phyloP scores from a whole-genome alignment of 2,797 vertebrate species.

The Limnodromus scolopaceus region DNA sequence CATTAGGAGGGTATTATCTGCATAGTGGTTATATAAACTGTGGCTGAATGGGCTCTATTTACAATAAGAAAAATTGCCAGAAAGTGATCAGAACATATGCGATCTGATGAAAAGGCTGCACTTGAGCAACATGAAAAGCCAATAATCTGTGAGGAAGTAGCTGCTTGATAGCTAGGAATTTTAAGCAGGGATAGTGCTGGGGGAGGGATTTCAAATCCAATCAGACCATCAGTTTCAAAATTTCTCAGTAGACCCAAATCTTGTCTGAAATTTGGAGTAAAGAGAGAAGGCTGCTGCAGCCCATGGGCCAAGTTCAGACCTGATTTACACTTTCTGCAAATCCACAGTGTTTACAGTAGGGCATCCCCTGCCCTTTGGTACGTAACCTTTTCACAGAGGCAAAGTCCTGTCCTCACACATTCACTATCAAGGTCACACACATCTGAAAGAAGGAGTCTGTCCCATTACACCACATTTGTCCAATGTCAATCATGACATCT shows the following conservation, averaged over 20 bases:
- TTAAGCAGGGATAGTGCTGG: slow-evolving; percentile 28
- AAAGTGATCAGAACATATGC: slow-evolving; percentile 61
- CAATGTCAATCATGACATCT: fast-evolving
- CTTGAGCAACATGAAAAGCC: slow-evolving; percentile 56
- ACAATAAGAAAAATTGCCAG: slow-evolving; percentile 68
- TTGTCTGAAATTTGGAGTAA: neutral
- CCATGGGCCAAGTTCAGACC: neutral
- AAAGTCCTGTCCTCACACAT: neutral
- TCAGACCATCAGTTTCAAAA: neutral
- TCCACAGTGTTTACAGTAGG: fast-evolving
- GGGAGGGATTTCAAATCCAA: neutral
- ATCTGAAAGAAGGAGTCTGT: neutral
- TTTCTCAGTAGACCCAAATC: neutral
- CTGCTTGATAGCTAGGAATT: slow-evolving; percentile 41
- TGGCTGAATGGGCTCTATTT: slow-evolving; percentile 60
- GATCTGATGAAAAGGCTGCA: slow-evolving; percentile 49
- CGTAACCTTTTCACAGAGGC: neutral
- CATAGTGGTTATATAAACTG: slow-evolving; percentile 39
- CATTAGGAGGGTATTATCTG: slow-evolving; percentile 65
- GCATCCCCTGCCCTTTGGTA: neutral
- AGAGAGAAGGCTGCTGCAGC: neutral
- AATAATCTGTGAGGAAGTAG: slow-evolving; percentile 62
- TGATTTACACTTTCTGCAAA: neutral
- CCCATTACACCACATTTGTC: neutral
- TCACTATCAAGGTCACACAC: fast-evolving